Conservation (phyloP, 2,797 vertebrate species). For the Poeciliopsis infans region DNA sequence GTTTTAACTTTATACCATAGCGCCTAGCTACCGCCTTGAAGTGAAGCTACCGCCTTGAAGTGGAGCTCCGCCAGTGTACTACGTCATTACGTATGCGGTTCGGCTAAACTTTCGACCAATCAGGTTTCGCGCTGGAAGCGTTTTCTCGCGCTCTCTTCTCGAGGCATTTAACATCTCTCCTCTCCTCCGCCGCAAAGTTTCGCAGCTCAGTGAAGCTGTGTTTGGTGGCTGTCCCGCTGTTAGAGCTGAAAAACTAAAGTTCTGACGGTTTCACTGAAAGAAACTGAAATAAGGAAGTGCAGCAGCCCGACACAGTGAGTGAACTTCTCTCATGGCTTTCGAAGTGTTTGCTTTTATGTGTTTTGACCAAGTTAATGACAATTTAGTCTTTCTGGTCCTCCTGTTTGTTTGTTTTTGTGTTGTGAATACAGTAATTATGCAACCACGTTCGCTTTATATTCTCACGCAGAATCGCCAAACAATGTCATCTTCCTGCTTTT, state of each 20-base stretch:
- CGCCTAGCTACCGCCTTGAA: neutral
- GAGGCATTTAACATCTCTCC: neutral
- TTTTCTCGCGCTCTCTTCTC: neutral
- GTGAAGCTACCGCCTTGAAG: neutral
- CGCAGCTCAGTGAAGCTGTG: neutral
- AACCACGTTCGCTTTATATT: neutral
- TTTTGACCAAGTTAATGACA: neutral
- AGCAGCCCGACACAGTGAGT: neutral
- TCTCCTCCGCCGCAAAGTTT: neutral
- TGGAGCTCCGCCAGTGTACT: neutral
- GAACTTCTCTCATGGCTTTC: neutral
- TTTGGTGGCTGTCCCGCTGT: neutral
- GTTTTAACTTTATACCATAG: neutral
- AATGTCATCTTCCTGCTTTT: neutral
- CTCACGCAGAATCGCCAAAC: neutral
- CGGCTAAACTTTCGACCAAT: neutral
- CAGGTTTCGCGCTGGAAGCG: neutral
- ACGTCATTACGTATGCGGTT: neutral
- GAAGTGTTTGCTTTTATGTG: neutral
- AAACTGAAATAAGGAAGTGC: neutral
- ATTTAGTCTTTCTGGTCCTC: neutral
- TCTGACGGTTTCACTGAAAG: neutral
- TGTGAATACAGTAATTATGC: neutral
- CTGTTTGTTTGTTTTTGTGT: neutral
- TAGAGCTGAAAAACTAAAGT: neutral